Base-by-base conservation (phyloP, 2,797 vertebrate genomes). In the Todus mexicanus region DNA sequence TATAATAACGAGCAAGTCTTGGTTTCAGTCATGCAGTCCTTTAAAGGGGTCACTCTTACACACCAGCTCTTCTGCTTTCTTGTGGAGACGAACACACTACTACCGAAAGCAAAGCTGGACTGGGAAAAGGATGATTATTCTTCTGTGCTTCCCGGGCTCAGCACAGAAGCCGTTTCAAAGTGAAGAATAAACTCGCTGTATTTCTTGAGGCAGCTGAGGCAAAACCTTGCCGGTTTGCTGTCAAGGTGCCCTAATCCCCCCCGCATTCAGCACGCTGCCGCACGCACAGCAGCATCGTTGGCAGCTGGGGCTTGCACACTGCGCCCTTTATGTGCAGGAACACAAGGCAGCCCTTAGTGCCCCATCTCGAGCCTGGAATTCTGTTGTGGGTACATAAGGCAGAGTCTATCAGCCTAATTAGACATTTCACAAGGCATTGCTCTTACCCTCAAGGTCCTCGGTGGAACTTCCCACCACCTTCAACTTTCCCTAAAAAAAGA, bases 141-240 rank as follows among this genome's bases (percentile, higher is more conserved):
- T 85, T 92, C 43, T 40, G 29, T 71, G 50, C 31, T 93, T 73
- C 33, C 63, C 56, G 12, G 33, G 83, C 91, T 63, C 59, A 85
- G 70, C 65, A 89, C 45, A 90, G 72, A 95, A 89, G n/a, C 75
- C 76, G 53, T 64, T 93, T 87, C 70, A 87, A 92, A 93, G 78
- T 0, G 0, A 96, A 96, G 66, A 84, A 93, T 81, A 73, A 94
- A 78, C 56, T 76, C 1, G 2, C 60, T 88, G 37, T 84, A 57
- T 81, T 94, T 91, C 71, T 75, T 23, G 74, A 93, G 53, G 60
- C 86, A 92, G 91, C 64, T 94, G 83, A 92, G 64, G 56, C 45
- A 79, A 92, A 96, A 91, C 64, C 63, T 91, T 86, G 66, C 59
- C 6, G 11, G n/a, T 66, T 60, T 78, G 64, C 76, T 92, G 72